Evolutionary conservation across 2,113 vertebrate genomes (phyloP).

Genomic region (Phyllostomus discolor): DNA sequence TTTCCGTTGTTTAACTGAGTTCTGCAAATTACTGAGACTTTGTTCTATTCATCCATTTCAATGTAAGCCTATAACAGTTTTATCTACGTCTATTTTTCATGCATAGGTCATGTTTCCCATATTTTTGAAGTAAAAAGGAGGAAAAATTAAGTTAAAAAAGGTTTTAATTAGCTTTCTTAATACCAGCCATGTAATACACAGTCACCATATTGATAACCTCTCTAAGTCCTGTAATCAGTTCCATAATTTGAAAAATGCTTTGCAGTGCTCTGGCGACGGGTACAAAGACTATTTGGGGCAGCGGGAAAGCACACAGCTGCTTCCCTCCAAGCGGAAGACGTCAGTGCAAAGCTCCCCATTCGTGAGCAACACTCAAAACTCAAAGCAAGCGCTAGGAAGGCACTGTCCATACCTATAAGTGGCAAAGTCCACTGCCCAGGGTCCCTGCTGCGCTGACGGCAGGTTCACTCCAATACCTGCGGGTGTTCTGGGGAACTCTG

Average conservation of each 20-base stretch:
- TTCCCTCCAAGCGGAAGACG: background rate
- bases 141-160: background rate
- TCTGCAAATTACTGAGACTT: conserved; percentile 43
- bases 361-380: background rate
- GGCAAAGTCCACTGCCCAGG: background rate
- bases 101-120: background rate
- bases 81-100: background rate
- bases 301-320: background rate
- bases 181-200: background rate
- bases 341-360: background rate
- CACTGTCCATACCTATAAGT: background rate
- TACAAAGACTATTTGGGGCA: background rate
- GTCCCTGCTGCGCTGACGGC: background rate
- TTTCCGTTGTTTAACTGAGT: conserved; percentile 45
- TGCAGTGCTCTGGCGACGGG: background rate
- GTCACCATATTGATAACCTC: background rate
- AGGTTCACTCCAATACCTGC: background rate
- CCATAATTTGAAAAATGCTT: background rate
- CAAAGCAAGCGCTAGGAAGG: background rate
- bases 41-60: conserved; percentile 39
- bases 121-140: conserved; percentile 30
- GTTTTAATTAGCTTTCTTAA: conserved; percentile 12
- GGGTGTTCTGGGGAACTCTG: background rate
- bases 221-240: background rate
- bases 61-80: conserved; percentile 29